These are phyloP conservation scores for Yasuhikotakia modesta DNA, from an alignment of 2,797 vertebrate species.

Conservation along the genomic window DNA sequence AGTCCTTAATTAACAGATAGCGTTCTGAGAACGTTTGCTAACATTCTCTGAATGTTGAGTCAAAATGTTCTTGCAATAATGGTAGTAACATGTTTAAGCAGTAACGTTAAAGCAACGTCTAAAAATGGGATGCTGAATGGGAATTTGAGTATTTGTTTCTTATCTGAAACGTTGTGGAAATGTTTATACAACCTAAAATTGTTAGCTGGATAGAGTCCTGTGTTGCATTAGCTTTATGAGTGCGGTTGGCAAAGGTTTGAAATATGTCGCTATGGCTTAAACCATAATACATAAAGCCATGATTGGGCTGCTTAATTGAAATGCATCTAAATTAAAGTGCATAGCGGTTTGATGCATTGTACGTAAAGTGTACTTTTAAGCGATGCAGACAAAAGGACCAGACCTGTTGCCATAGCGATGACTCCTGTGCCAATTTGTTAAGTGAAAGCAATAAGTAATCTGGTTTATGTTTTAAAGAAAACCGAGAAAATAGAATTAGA, in stretches of 20 bases:
- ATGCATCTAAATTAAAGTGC: conserved; percentile 42
- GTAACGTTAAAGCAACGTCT: no score
- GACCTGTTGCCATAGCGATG: conserved; percentile 38
- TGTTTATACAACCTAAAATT: no score
- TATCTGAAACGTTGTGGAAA: no score
- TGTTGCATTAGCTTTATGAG: conserved; percentile 12
- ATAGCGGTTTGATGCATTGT: conserved; percentile 48
- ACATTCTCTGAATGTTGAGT: no score
- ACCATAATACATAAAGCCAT: conserved; percentile 27
- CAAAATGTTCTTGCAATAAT: no score
- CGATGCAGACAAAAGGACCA: conserved; percentile 25
- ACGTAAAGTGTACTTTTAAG: conserved; percentile 34
- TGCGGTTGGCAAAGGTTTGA: background rate
- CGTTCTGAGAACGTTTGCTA: no score
- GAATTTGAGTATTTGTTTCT: no score
- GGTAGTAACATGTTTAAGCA: no score
- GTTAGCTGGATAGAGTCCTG: background rate
- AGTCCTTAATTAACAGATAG: background rate
- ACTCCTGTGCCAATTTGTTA: conserved; percentile 50
- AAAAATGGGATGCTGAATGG: no score
- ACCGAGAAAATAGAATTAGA: conserved; percentile 24
- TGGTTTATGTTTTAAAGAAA: conserved; percentile 34
- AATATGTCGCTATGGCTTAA: conserved; percentile 18
- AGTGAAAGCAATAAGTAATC: conserved; percentile 44
- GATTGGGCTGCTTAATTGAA: conserved; percentile 39